These are phyloP conservation scores for Metridium senile DNA, from an alignment of 92 coral and sea anemone species.

Conservation along the genomic window DNA sequence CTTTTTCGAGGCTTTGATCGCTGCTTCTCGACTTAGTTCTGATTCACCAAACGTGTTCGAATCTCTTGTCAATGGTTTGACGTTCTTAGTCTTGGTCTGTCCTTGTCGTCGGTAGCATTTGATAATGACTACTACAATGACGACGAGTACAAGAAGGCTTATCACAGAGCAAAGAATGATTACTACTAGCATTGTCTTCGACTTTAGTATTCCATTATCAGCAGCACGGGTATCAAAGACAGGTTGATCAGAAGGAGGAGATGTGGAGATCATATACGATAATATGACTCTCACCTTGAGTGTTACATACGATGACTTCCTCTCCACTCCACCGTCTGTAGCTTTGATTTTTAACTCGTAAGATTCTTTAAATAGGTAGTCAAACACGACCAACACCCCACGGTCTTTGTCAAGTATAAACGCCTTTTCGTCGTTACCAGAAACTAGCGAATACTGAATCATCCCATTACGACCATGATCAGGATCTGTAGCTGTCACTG, in stretches of 20 bases:
- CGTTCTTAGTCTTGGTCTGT: constrained; percentile 20
- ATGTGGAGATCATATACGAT: constrained; percentile 13
- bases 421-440: constrained; percentile 64
- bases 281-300: constrained; percentile 27
- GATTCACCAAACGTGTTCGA: constrained; percentile 68
- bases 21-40: constrained; percentile 82
- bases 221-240: constrained; percentile 40
- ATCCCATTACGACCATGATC: constrained; percentile 72
- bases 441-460: constrained; percentile 52
- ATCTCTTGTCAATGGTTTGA: constrained; percentile 32
- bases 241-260: constrained; percentile 19
- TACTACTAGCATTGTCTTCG: constrained; percentile 68
- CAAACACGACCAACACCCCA: constrained; percentile 64
- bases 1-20: constrained; percentile 83
- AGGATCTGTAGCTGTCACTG: constrained; percentile 62
- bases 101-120: constrained; percentile 55
- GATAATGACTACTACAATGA: constrained; percentile 48
- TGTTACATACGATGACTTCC: constrained; percentile 51
- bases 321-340: constrained; percentile 55
- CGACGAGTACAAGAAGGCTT: constrained; percentile 46
- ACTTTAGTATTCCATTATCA: constrained; percentile 45
- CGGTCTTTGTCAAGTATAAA: constrained; percentile 61
- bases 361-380: constrained; percentile 38
- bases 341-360: constrained; percentile 71
- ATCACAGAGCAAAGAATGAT: constrained; percentile 66